Conservation (phyloP, 2,888 invertebrate species). For the Eubasilissa splendida region DNA sequence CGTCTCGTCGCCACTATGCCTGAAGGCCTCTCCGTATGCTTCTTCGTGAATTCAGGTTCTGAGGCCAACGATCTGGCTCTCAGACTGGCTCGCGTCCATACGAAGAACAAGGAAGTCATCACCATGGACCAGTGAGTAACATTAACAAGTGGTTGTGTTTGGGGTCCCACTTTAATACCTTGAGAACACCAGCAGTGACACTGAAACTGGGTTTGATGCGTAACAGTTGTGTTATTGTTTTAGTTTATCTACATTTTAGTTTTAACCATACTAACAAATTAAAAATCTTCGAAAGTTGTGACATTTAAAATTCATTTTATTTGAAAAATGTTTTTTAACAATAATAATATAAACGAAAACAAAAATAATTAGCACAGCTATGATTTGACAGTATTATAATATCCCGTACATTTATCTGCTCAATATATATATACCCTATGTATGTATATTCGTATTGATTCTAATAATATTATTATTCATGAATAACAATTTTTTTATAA, state of each 20-base stretch:
- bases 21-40: constrained; percentile 89
- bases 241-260: background rate
- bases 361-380: too few relatives aligned
- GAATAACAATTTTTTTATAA: too few relatives aligned
- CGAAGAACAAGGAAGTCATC: constrained; percentile 90
- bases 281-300: too few relatives aligned
- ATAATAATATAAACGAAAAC: too few relatives aligned
- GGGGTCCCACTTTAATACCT: background rate
- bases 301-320: too few relatives aligned
- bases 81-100: constrained; percentile 90
- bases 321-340: too few relatives aligned
- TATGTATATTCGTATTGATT: too few relatives aligned
- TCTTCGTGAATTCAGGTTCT: constrained; percentile 98
- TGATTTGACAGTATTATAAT: too few relatives aligned
- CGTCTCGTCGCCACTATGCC: constrained; percentile 89
- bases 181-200: constrained; percentile 2
- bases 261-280: too few relatives aligned
- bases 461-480: too few relatives aligned
- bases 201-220: background rate
- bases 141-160: constrained; percentile 22
- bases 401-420: too few relatives aligned
- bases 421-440: too few relatives aligned
- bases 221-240: background rate
- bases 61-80: constrained; percentile 99
- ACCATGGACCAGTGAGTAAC: constrained; percentile 95